Evolutionary conservation across 2,888 invertebrate species (phyloP), one percentile per base, ranked within the genome.

Genomic region (Eristalis tenax): DNA sequence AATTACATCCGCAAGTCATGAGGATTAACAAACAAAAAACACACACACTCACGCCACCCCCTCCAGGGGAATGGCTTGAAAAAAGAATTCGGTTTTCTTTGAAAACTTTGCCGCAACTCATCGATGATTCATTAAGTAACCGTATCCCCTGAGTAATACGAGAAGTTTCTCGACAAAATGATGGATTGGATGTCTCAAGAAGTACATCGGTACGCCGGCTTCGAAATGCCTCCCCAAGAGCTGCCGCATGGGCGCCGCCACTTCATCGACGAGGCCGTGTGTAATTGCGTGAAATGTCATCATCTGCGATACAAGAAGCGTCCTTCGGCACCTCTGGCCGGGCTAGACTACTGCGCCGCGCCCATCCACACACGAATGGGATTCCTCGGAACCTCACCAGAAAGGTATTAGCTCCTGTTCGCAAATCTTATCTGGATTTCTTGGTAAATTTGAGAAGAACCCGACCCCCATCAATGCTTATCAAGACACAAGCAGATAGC

Each of bases 141-240:
- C 32, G 26, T 18, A 18, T 50, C 18, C 50, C 18, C 2, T 0
- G 50, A 50, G n/a, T 50, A 68, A 68, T 68, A 28, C 23, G 22
- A 26, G 8, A 43, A 50, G 11, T 50, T 8, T 28, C 4, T 26
- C 13, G 18, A 68, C 18, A 68, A 50, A 22, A 50, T 68, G 68
- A 68, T 66, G 22, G 66, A 66, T 66, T 68, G 28, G 11, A 50
- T 56, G 28, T 28, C 68, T 28, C 18, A 28, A 32, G 50, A 68
- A 32, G 50, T 50, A 50, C 50, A 50, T 18, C 50, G 50, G 18
- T 50, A 50, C 50, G 18, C 50, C 50, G 40, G 3, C 11, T 8
- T 8, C 18, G 8, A 3, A n/a, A 4, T 43, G 43, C n/a, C n/a
- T 43, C n/a, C 43, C 13, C 43, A n/a, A n/a, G 15, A 2, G 15